These are phyloP conservation scores for Ardeotis arabs DNA, from an alignment of 2,113 vertebrate genomes.

Conservation along the genomic window DNA sequence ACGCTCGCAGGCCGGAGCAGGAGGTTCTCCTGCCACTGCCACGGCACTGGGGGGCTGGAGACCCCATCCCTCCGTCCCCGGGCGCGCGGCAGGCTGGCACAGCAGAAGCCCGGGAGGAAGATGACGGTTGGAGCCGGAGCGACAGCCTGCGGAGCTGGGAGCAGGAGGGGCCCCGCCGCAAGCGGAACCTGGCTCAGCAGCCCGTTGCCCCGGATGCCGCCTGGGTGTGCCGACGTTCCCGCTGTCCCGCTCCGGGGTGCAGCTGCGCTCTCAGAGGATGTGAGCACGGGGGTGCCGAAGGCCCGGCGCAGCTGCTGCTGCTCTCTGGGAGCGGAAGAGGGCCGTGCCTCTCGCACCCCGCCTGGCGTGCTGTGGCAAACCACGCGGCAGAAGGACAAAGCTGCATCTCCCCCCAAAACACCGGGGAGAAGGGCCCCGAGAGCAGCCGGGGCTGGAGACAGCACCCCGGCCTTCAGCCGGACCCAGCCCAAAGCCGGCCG, in stretches of 20 bases:
- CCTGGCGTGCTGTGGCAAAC: rapidly evolving
- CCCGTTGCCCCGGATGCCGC: background rate
- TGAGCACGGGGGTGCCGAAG: background rate
- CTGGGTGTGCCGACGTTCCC: rapidly evolving
- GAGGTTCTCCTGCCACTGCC: background rate
- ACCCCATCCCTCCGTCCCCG: background rate
- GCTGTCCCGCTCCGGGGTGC: rapidly evolving
- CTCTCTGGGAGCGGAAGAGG: rapidly evolving
- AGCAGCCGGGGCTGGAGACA: background rate
- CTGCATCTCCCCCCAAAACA: background rate
- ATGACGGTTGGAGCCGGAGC: rapidly evolving
- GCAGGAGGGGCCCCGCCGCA: rapidly evolving
- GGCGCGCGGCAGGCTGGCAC: background rate
- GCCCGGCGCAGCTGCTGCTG: background rate
- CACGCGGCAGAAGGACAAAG: background rate
- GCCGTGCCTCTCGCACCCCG: background rate
- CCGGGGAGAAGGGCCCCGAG: background rate
- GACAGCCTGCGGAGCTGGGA: background rate
- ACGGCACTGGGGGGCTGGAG: background rate
- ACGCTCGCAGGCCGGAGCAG: background rate
- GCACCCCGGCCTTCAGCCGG: background rate
- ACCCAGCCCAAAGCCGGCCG: rapidly evolving
- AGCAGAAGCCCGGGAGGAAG: background rate
- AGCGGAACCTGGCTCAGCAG: background rate
- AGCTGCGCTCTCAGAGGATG: background rate